A percentile compares a stretch with the other conserved stretches of the same genome.
phyloP scores from a whole-genome alignment of 2,113 vertebrate species.

The Shinisaurus crocodilurus region DNA sequence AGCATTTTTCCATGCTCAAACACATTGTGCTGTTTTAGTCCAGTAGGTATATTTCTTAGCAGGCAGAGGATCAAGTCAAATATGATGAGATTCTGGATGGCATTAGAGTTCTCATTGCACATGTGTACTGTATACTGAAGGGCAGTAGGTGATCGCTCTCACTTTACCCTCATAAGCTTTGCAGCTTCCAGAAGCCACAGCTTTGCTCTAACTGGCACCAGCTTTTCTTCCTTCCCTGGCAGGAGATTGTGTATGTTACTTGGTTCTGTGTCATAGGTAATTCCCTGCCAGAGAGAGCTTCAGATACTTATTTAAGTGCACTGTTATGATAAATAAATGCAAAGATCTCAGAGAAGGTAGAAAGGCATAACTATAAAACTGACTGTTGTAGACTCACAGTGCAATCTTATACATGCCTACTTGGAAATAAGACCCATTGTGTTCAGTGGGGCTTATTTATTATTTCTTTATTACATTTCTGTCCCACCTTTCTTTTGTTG shows the following conservation, averaged over 20 bases:
- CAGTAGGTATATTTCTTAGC: background rate
- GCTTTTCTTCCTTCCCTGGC: background rate
- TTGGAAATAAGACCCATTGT: no score
- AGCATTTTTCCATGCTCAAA: background rate
- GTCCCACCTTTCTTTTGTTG: no score
- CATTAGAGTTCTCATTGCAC: background rate
- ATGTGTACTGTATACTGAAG: background rate
- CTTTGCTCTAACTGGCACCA: background rate
- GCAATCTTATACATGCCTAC: no score
- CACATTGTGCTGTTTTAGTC: no score
- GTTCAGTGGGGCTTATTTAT: no score
- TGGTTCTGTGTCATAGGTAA: background rate
- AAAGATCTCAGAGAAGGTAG: background rate
- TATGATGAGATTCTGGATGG: background rate
- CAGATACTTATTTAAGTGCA: background rate
- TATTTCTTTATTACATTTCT: no score
- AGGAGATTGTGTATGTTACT: background rate
- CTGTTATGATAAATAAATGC: background rate
- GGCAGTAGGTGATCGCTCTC: background rate
- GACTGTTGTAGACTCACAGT: background rate
- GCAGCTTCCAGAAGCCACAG: background rate
- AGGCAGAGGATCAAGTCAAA: slow-evolving; percentile 24
- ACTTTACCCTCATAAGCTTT: fast-evolving
- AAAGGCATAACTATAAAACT: background rate
- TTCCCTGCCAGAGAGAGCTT: background rate